A percentile compares a stretch with the other conserved stretches of the same genome.
phyloP scores from a whole-genome alignment of 2,888 invertebrate genomes.

The Leptopilina myrica region DNA sequence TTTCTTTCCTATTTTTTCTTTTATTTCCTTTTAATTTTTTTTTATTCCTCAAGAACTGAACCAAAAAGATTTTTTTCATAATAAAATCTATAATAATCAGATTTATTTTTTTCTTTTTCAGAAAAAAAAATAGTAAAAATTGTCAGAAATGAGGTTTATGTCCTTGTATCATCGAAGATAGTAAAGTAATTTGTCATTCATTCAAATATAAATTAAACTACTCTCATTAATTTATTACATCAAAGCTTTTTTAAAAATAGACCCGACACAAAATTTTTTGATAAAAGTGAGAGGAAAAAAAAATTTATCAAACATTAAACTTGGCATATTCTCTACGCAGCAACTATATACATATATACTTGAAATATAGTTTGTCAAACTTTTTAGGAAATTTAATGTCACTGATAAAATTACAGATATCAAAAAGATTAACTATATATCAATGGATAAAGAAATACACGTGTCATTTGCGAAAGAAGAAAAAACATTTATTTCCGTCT shows the following conservation, averaged over 20 bases:
- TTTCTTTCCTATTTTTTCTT: too few species aligned
- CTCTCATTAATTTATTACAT: not conserved
- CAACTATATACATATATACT: not conserved
- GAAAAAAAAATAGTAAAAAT: not conserved
- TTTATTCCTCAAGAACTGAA: too few species aligned
- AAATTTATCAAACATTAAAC: not conserved
- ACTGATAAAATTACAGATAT: constrained; percentile 5
- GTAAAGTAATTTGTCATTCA: not conserved
- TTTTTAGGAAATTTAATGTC: constrained; percentile 2
- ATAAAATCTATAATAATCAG: too few species aligned
- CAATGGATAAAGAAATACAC: not conserved
- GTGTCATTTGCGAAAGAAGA: not conserved
- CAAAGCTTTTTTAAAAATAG: not conserved
- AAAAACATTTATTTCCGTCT: too few species aligned
- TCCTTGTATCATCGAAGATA: not conserved
- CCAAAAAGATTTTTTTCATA: too few species aligned
- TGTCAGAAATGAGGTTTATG: not conserved
- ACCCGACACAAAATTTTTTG: not conserved
- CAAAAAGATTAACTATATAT: not conserved
- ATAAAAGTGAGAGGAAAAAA: not conserved
- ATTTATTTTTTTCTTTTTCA: too few species aligned
- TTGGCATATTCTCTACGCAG: not conserved
- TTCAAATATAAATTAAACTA: not conserved
- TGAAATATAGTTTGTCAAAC: constrained; percentile 1
- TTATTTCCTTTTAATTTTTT: too few species aligned